These are phyloP conservation scores for Gryllus bimaculatus DNA, from an alignment of 1,140 invertebrate species.

Conservation along the genomic window DNA sequence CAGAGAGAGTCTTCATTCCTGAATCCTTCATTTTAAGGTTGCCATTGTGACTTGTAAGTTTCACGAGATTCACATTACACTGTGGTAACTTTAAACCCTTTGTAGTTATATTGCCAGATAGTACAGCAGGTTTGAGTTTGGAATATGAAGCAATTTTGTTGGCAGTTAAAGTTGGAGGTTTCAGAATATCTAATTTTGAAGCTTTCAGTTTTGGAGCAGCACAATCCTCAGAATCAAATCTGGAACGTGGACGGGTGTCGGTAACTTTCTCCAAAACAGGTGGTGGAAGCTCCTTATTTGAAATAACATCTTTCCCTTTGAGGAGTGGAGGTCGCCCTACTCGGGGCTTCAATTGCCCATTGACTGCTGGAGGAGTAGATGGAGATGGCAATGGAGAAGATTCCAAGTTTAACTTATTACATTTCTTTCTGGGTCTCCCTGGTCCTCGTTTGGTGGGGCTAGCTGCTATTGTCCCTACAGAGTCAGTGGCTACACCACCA, in stretches of 20 bases:
- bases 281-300: slow-evolving; percentile 27
- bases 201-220: slow-evolving; percentile 26
- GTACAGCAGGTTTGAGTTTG: slow-evolving; percentile 21
- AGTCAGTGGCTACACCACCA: slow-evolving; percentile 11
- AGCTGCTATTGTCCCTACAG: background rate
- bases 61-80: slow-evolving; percentile 36
- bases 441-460: slow-evolving; percentile 29
- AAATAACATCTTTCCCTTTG: slow-evolving; percentile 18
- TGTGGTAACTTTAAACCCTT: slow-evolving; percentile 30
- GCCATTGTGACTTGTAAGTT: slow-evolving; percentile 29
- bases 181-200: slow-evolving; percentile 28
- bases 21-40: slow-evolving; percentile 34
- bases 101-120: slow-evolving; percentile 13
- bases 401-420: slow-evolving; percentile 13
- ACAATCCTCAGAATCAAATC: slow-evolving; percentile 17
- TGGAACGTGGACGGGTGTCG: slow-evolving; percentile 12
- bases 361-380: background rate
- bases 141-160: slow-evolving; percentile 20
- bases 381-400: slow-evolving; percentile 10
- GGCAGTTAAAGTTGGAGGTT: slow-evolving; percentile 32
- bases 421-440: slow-evolving; percentile 33
- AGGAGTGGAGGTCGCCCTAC: slow-evolving; percentile 7
- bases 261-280: slow-evolving; percentile 32
- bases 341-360: background rate
- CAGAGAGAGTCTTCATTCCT: slow-evolving; percentile 7